Evolutionary conservation across 1,140 invertebrate genomes (phyloP), one percentile per base, ranked within the genome.

Genomic region (Drosophila willistoni): DNA sequence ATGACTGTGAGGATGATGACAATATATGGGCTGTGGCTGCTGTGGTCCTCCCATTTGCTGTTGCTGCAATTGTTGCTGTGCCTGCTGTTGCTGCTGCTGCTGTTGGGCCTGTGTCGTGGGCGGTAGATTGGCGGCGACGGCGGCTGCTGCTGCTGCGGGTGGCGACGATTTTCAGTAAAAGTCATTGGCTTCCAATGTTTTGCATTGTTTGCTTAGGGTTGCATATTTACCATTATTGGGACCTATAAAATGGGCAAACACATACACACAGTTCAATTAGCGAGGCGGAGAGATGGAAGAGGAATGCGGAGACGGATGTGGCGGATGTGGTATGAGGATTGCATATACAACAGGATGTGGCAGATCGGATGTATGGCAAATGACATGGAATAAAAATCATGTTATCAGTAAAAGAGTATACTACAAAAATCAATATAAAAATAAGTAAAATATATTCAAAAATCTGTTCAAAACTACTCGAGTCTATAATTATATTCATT

Each of bases 161-260:
- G 93, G 92, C 93, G 94, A 94, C 93, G 94, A 94, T 92, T 95
- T 96, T 97, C 96, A 98, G 96, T 98, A 98, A 94, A 97, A 98
- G 93, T 98, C 97, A 91, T 95, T 97, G 71, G 96, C 96, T 94
- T 98, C 97, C 60, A 98, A 94, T 68, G 97, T 98, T 93, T 98
- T 98, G 95, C 97, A 98, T 93, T 97, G 96, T 94, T 97, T 97
- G 95, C 96, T 97, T 93, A 98, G 93, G 94, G 97, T 97, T 93
- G 96, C 96, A 95, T 96, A 96, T 95, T 96, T 96, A 94, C 96
- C 95, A 94, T 95, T 95, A 94, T 95, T 95, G 63, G 94, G 94
- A 91, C 93, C 93, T 90, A 85, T 71, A 91, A 92, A 70, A 77
- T 61, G 54, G 78, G 44, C 73, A 77, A 55, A 77, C 73, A 77